Evolutionary conservation across 2,113 vertebrate species (phyloP), one percentile per base, ranked within the genome.

Genomic region (Paracyprichromis sp.): DNA sequence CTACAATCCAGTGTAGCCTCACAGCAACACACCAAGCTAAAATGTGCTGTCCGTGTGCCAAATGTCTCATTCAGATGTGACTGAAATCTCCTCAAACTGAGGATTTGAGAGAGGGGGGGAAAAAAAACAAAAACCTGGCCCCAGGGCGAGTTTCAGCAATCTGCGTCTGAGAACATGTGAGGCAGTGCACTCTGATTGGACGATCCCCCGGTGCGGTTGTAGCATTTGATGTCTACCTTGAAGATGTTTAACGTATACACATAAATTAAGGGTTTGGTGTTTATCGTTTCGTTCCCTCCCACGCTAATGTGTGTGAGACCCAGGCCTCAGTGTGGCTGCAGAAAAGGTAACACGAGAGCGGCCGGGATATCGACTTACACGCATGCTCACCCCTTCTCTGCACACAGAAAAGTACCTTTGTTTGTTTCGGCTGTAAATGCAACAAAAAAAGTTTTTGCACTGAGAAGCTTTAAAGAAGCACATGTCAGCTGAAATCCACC

Each of bases 261-360:
- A 26, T 4, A 61, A 38, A 59, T 3, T 71, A 45, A 59, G 14
- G 26, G 56, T 43, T 59, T 16, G 14, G 2, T 57, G 29, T 56
- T 45, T 78, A 12, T 24, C 5, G 24, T 59, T 26, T 29, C 5
- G 7, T 16, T 53, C 43, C 16, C 26, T 69, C 47, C 24, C 73
- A 57, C 36, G 2, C 17, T 6, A 36, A 36, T 17, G 56, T 57
- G 66, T 73, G 34, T 36, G 21, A 29, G 34, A 86, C 66, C 82
- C n/a, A 45, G 83, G 36, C 36, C 29, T 83, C 84, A 79, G 87
- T 89, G 79, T 71, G 21, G 10, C 78, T 78, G 86, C 78, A 86
- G 69, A 76, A 81, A 69, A 82, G 83, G 89, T 87, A 93, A 93
- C 88, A 8, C 59, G 92, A 93, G 88, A 85, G 43, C 3, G 13